A percentile compares a stretch with the other conserved stretches of the same genome.
Evolutionary conservation across 2,797 vertebrate genomes (phyloP).

Genomic region (Sebastes cheni): DNA sequence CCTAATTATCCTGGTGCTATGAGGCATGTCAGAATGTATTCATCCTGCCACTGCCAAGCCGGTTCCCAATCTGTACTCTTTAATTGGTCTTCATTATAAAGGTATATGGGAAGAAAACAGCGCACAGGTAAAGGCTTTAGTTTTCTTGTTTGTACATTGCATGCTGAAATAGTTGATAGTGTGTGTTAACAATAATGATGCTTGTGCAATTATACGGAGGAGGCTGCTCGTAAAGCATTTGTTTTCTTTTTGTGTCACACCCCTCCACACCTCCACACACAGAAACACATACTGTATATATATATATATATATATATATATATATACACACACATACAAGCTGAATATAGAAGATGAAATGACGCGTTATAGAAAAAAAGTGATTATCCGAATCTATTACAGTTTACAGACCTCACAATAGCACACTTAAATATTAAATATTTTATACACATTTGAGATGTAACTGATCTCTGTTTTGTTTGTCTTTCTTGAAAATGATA

Average conservation of each 20-base stretch:
- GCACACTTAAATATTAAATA: neutral
- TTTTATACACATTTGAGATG: fast-evolving
- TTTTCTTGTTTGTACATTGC: constrained; percentile 34
- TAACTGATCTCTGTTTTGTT: neutral
- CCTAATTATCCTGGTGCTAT: constrained; percentile 80
- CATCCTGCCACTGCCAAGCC: constrained; percentile 59
- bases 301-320: neutral
- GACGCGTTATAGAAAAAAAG: neutral
- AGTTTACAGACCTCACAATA: neutral
- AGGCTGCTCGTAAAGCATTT: constrained; percentile 12
- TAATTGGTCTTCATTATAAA: constrained; percentile 84
- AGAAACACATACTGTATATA: neutral
- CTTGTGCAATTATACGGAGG: constrained; percentile 40
- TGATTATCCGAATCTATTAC: neutral
- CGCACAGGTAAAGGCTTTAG: constrained; percentile 40
- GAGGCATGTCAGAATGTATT: constrained; percentile 78
- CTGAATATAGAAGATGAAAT: neutral
- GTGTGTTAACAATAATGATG: constrained; percentile 50
- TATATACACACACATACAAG: neutral
- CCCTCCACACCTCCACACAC: neutral
- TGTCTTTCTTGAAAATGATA: neutral
- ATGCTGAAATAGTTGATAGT: constrained; percentile 42
- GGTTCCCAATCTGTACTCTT: constrained; percentile 64
- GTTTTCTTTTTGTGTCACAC: neutral
- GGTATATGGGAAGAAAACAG: constrained; percentile 58